Conservation (phyloP, 2,797 vertebrate genomes). For the Mormyrus proboscirostris region DNA sequence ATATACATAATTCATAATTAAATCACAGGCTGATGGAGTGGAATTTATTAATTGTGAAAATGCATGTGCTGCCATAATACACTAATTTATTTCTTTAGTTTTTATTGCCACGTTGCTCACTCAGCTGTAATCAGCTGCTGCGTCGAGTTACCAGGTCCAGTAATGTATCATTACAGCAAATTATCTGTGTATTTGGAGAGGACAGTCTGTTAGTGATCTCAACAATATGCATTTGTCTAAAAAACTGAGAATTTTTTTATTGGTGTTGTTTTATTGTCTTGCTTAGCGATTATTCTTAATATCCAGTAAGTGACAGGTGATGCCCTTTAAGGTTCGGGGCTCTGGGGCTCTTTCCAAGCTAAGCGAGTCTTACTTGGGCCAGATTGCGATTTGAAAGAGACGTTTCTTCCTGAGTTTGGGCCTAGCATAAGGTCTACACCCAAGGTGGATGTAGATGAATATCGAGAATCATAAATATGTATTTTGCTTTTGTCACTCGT, state of each 20-base stretch:
- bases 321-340: constrained; percentile 38
- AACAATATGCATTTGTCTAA: constrained; percentile 79
- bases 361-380: background rate
- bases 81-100: constrained; percentile 79
- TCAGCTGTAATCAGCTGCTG: constrained; percentile 61
- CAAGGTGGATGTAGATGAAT: background rate
- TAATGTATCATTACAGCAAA: constrained; percentile 71
- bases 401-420: background rate
- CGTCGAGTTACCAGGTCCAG: constrained; percentile 62
- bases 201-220: constrained; percentile 67
- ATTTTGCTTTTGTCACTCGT: background rate
- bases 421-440: background rate
- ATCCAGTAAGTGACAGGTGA: constrained; percentile 50
- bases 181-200: constrained; percentile 67
- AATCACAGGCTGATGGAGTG: constrained; percentile 74
- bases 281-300: constrained; percentile 55
- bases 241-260: constrained; percentile 63
- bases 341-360: background rate
- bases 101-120: constrained; percentile 71
- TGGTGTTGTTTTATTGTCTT: constrained; percentile 54
- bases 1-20: constrained; percentile 87
- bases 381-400: background rate
- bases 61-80: constrained; percentile 67
- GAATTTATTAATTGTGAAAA: constrained; percentile 86
- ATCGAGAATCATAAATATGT: background rate